Conservation (phyloP, 2,113 vertebrate species). For the Procavia capensis region DNA sequence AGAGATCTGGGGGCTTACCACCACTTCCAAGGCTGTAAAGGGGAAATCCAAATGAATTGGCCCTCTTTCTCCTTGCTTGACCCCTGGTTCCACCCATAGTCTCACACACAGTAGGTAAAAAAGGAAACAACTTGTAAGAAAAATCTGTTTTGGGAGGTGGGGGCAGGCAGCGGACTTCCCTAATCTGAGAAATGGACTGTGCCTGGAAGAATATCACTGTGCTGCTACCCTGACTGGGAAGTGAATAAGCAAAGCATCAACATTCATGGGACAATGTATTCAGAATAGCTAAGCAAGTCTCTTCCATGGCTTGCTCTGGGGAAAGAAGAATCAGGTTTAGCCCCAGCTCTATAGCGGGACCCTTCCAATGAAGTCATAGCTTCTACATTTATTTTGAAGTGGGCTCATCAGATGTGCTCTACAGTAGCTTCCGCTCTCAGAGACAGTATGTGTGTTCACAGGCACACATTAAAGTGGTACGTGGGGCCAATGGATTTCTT, state of each 20-base stretch:
- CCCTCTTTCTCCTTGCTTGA: not conserved
- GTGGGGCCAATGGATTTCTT: not conserved
- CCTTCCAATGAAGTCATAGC: not conserved
- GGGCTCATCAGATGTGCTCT: not conserved
- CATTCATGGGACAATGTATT: not conserved
- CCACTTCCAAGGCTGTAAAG: not conserved
- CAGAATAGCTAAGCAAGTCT: conserved; percentile 18
- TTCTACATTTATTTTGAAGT: conserved; percentile 20
- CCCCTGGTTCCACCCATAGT: not conserved
- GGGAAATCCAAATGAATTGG: not conserved
- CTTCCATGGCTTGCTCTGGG: not conserved
- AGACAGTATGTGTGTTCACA: not conserved
- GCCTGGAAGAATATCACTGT: not conserved
- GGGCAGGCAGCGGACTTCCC: no score
- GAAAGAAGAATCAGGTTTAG: conserved; percentile 4
- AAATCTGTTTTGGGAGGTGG: not conserved
- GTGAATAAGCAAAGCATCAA: not conserved
- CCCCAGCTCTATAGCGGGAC: not conserved
- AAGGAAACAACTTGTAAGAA: conserved; percentile 33
- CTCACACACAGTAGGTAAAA: conserved; percentile 12
- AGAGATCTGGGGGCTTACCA: not conserved
- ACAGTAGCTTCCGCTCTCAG: not conserved
- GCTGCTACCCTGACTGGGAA: not conserved
- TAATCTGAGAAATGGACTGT: conserved; percentile 34
- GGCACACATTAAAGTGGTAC: not conserved